These are phyloP conservation scores for Atethmia centrago DNA, from an alignment of 2,888 invertebrate species.

Conservation along the genomic window DNA sequence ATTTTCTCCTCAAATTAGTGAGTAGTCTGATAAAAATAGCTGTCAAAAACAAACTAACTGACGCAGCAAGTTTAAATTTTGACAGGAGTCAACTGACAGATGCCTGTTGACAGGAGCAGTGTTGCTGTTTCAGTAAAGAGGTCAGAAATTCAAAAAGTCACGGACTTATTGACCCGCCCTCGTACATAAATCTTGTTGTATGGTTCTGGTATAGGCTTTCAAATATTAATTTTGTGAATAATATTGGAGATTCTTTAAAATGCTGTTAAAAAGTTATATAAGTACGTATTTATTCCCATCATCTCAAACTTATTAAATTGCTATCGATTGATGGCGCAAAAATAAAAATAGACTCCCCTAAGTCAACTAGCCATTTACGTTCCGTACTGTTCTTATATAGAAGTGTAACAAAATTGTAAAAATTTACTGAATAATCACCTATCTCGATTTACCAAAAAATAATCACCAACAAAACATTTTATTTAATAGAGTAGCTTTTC, in stretches of 20 bases:
- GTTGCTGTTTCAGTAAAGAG: too few species aligned
- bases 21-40: too few species aligned
- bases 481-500: constrained; percentile 29
- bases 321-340: neutral
- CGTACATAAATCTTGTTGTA: neutral
- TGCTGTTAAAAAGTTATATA: neutral
- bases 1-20: too few species aligned
- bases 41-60: too few species aligned
- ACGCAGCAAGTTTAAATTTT: too few species aligned
- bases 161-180: too few species aligned
- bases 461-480: constrained; percentile 27
- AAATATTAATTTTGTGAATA: neutral
- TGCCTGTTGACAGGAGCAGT: too few species aligned
- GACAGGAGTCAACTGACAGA: too few species aligned
- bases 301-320: neutral
- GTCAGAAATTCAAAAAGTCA: too few species aligned
- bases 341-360: neutral
- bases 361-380: neutral
- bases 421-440: neutral
- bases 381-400: neutral
- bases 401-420: too few species aligned
- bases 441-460: neutral
- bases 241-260: neutral
- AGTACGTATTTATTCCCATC: too few species aligned
- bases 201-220: neutral